phyloP scores from a whole-genome alignment of 2,113 vertebrate species.

The Macaca nemestrina region DNA sequence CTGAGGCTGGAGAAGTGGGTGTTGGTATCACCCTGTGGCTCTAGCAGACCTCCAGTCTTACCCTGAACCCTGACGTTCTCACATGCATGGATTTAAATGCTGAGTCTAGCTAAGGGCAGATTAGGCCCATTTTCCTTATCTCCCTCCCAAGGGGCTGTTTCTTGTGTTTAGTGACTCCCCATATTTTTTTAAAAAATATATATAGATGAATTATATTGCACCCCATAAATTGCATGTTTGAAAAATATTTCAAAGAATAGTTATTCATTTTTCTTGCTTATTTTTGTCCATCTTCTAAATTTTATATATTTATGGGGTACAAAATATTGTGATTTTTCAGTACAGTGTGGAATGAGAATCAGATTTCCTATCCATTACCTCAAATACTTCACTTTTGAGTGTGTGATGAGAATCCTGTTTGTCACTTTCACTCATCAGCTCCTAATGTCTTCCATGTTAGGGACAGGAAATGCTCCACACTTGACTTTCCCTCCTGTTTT shows the following conservation, averaged over 20 bases:
- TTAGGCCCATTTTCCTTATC: not conserved
- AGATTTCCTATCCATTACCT: no score
- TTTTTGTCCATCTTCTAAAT: no score
- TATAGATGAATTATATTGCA: no score
- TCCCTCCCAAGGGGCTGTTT: not conserved
- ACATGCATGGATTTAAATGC: not conserved
- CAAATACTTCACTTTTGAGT: no score
- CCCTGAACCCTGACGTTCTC: not conserved
- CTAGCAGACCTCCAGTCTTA: not conserved
- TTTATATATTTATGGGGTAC: no score
- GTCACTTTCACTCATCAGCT: not conserved
- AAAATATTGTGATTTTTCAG: no score
- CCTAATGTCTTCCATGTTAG: not conserved
- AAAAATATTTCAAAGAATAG: no score
- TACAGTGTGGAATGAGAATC: no score
- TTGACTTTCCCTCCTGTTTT: not conserved
- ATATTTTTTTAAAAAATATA: no score
- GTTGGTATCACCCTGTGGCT: not conserved
- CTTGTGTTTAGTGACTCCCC: not conserved
- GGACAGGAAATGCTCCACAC: not conserved
- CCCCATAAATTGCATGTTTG: no score
- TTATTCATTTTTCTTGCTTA: no score
- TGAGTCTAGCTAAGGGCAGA: not conserved
- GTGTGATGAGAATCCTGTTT: no score
- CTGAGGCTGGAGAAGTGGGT: not conserved